phyloP scores from a whole-genome alignment of 1,140 invertebrate genomes.

The Diplogasteroides magnus region DNA sequence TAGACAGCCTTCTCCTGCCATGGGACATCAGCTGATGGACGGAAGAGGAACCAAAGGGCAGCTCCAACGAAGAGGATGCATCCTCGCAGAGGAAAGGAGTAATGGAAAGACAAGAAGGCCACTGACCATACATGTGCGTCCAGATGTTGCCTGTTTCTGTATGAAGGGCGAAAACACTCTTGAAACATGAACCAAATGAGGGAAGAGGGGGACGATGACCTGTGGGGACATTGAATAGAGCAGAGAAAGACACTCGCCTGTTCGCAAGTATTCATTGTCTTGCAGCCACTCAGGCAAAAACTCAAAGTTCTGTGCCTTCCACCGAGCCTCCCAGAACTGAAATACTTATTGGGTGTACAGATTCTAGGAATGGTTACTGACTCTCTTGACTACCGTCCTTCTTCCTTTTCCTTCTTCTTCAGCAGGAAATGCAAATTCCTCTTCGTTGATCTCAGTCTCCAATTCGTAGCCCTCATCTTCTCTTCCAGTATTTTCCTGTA shows the following conservation, averaged over 20 bases:
- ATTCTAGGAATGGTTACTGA: background rate
- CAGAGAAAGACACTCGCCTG: conserved; percentile 1
- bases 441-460: conserved; percentile 33
- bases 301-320: conserved; percentile 57
- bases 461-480: conserved; percentile 31
- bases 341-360: conserved; percentile 2
- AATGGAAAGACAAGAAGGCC: conserved; percentile 7
- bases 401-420: conserved; percentile 18
- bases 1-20: conserved; percentile 66
- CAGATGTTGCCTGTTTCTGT: conserved; percentile 95
- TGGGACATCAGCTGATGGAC: conserved; percentile 61
- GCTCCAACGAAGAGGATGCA: conserved; percentile 74
- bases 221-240: conserved; percentile 41
- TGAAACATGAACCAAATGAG: conserved; percentile 90
- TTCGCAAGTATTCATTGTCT: conserved; percentile 92
- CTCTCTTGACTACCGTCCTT: conserved; percentile 21
- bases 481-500: too few relatives aligned
- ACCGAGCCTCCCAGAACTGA: conserved; percentile 32
- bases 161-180: conserved; percentile 83
- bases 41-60: conserved; percentile 74
- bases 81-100: background rate
- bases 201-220: conserved; percentile 92
- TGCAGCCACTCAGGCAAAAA: conserved; percentile 83
- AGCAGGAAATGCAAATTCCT: conserved; percentile 20
- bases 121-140: conserved; percentile 84